Base-by-base conservation (phyloP, 2,113 vertebrate genomes). In the Rhynchomys soricoides region DNA sequence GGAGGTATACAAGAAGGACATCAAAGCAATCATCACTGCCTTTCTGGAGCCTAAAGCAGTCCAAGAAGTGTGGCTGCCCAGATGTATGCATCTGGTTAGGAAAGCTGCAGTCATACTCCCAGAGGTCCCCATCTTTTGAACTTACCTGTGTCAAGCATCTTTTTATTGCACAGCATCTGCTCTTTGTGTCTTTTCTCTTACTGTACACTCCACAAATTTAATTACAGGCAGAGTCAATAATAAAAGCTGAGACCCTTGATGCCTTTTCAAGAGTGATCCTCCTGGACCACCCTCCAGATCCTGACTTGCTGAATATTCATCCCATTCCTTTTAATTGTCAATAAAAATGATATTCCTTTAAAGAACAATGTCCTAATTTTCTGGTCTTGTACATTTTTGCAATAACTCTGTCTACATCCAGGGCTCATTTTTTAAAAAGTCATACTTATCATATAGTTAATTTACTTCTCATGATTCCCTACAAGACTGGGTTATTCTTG, bases 331-430 rank as follows among this genome's bases (percentile, higher is more conserved):
- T 90, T 5, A 48, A 71, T 45, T 40, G n/a, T 73, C 70, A 40
- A 40, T 73, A 73, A 40, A 73, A 78, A 55, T 6, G 89, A 9
- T 7, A 37, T 85, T 29, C 13, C 34, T 92, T 91, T 91, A 2
- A 55, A 66, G 73, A 94, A 57, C 2, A 0, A 5, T 86, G 70
- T 48, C 19, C 59, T 31, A 91, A 29, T 83, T 68, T 55, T 86
- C 19, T 3, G 73, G 57, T 75, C 24, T 75, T 55, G 24, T 89
- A 17, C 78, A 74, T 71, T 73, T 73, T 55, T 94, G 29, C 1
- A n/a, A 0, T 74, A 57, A 7, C 2, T 89, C 4, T 8, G 4
- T 19, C 6, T 7, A 50, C 3, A 1, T 4, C 26, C 9, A 2
- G 31, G 45, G 7, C 3, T 90, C 78, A 48, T 75, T 78, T 74